Evolutionary conservation across 1,140 invertebrate species (phyloP), one percentile per base, ranked within the genome.

Genomic region (Nylanderia fulva): DNA sequence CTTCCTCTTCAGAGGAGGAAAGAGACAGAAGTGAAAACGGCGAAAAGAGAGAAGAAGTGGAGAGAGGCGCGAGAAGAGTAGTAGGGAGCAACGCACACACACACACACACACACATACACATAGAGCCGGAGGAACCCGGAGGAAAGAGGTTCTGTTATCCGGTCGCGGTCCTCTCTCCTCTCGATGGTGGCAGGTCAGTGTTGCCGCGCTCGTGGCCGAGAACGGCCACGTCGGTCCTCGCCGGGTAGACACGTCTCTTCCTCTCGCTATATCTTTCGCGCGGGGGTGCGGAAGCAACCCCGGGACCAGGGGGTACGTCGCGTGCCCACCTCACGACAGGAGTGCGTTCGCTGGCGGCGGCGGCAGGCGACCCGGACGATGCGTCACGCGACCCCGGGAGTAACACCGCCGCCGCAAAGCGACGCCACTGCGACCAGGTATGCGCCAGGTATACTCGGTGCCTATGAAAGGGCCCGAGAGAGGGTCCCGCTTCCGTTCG

Each of bases 131-230:
- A 72, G 66, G 66, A 72, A 82, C 54, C 18, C 52, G 27, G 63
- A 76, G 80, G 83, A 85, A 72, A 85, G 77, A 76, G 75, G 86
- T 91, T 90, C 91, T 90, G 90, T 92, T 90, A 92, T 86, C 88
- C 87, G 86, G 79, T 68, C 63, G 85, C 87, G 87, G 66, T 87
- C 90, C 89, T 90, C 71, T 91, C 88, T 90, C 87, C 86, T 90
- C 86, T 86, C 68, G 75, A 77, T 92, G 87, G 90, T 88, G 92
- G 91, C 92, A 93, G 92, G 92, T 93, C 92, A 93, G 92, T 93
- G 90, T 90, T 91, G 88, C 88, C 91, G 80, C 85, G 85, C 75
- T 87, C 85, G 87, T 85, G 86, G 91, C 85, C 69, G 86, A 61
- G 90, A 58, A 88, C 85, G 88, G 90, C 72, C 39, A 33, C 29